Evolutionary conservation across 2,797 vertebrate species (phyloP).

Genomic region (Decapterus maruadsi): DNA sequence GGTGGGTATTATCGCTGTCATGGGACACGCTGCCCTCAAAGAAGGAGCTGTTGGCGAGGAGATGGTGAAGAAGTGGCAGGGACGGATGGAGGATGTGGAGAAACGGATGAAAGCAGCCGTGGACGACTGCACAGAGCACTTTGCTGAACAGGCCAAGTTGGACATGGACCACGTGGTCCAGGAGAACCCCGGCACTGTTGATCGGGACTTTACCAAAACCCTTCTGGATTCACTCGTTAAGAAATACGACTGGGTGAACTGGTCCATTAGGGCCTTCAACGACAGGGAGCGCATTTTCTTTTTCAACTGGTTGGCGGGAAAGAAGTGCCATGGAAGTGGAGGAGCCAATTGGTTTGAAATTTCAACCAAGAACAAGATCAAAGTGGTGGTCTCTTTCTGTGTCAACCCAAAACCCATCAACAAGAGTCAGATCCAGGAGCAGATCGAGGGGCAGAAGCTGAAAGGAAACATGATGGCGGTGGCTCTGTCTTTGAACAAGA

Average conservation of each 20-base stretch:
- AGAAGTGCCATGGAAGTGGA: constrained; percentile 83
- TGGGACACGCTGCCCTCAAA: constrained; percentile 84
- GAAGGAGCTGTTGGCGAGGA: constrained; percentile 78
- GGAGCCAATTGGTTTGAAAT: constrained; percentile 84
- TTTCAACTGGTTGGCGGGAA: constrained; percentile 87
- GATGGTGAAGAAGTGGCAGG: constrained; percentile 86
- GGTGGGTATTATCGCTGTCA: constrained; percentile 85
- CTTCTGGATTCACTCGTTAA: constrained; percentile 79
- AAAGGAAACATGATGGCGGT: constrained; percentile 84
- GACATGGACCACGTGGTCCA: constrained; percentile 79
- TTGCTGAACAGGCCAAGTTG: constrained; percentile 82
- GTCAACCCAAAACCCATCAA: constrained; percentile 80
- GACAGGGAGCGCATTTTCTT: constrained; percentile 81
- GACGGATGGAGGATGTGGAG: constrained; percentile 85
- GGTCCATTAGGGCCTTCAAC: constrained; percentile 84
- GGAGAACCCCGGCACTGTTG: constrained; percentile 65
- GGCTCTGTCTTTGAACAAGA: constrained; percentile 75
- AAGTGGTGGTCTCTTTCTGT: constrained; percentile 86
- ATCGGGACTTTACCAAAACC: constrained; percentile 71
- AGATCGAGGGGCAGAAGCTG: constrained; percentile 82
- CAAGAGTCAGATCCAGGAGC: constrained; percentile 79
- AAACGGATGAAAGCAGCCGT: constrained; percentile 86
- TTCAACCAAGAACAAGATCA: constrained; percentile 82
- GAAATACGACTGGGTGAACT: constrained; percentile 88
- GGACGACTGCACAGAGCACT: constrained; percentile 85